Percentiles rank a stretch among this genome's conserved stretches.
Evolutionary conservation across 1,140 invertebrate species (phyloP).

Genomic region (Pseudomyrmex gracilis): DNA sequence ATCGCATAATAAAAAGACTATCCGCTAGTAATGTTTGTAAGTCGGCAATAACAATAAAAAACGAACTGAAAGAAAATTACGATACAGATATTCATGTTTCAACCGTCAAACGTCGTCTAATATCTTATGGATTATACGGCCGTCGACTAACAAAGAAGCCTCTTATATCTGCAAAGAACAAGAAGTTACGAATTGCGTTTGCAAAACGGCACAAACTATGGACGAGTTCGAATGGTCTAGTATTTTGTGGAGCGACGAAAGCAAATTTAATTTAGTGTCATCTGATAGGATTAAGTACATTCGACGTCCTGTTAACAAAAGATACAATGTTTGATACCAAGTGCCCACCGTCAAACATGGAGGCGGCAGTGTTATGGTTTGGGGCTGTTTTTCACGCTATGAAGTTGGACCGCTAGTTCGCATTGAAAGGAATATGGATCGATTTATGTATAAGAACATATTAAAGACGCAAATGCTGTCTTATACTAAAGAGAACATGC

Average conservation of each 20-base stretch:
- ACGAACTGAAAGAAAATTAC: slow-evolving; percentile 11
- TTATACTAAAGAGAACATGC: slow-evolving; percentile 25
- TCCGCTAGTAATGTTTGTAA: neutral
- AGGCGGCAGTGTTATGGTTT: slow-evolving; percentile 9
- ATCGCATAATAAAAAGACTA: too few species aligned
- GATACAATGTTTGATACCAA: neutral
- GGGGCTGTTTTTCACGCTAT: neutral
- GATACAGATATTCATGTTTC: slow-evolving; percentile 11
- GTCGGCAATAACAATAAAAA: neutral
- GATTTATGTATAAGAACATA: slow-evolving; percentile 4
- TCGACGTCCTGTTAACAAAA: neutral
- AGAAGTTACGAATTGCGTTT: neutral
- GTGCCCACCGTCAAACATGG: neutral
- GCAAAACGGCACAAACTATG: slow-evolving; percentile 5
- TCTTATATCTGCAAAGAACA: slow-evolving; percentile 3
- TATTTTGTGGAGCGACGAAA: slow-evolving; percentile 29
- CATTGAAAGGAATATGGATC: slow-evolving; percentile 25
- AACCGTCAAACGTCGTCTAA: neutral
- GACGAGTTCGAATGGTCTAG: slow-evolving; percentile 10
- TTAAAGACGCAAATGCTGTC: slow-evolving; percentile 37
- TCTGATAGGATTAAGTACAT: neutral
- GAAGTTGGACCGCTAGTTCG: slow-evolving; percentile 5
- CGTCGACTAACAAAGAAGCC: slow-evolving; percentile 4
- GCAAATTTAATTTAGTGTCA: slow-evolving; percentile 24
- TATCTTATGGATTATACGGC: slow-evolving; percentile 2